Evolutionary conservation across 2,888 invertebrate species (phyloP), one percentile per base, ranked within the genome.

Genomic region (Gandaritis pyraliata): DNA sequence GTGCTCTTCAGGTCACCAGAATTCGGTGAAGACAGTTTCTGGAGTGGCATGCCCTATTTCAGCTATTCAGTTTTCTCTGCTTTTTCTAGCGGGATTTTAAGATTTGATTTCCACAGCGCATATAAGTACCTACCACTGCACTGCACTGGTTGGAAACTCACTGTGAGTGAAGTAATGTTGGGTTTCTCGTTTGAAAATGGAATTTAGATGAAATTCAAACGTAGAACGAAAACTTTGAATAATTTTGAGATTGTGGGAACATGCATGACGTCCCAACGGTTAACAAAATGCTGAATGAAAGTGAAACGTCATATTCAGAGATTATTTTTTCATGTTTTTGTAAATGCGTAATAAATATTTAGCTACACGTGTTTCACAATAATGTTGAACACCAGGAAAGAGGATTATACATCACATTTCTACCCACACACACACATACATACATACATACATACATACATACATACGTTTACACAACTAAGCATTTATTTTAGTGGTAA

Each of bases 1-100:
- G 68, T 65, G 59, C 80, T 78, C 84, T 86, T 81, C 86, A 85
- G 89, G 87, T 87, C 88, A 87, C 86, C 83, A 85, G 86, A 84
- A 85, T 87, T 88, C 83, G 83, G 88, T 83, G 84, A 84, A 88
- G 86, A 85, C 80, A 81, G 76, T 58, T 23, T 74, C 70, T 78
- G 78, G 76, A 85, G 83, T 82, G 80, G 77, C 78, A 76, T 85
- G 87, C 82, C 87, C 87, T 84, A 87, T 79, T 78, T 81, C 73
- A 73, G 76, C 71, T 73, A 73, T 53, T 68, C 66, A 63, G 49
- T 16, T 62, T 60, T 55, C 60, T 66, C 57, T 50, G 62, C 60
- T 65, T 64, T 67, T 66, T 69, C 54, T 52, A 55, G 33, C 45
- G 55, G 52, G 52, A 66, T 62, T 59, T 55, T 36, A 45, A 57